Base-by-base conservation (phyloP, 2,888 invertebrate genomes). In the Apamea monoglypha region DNA sequence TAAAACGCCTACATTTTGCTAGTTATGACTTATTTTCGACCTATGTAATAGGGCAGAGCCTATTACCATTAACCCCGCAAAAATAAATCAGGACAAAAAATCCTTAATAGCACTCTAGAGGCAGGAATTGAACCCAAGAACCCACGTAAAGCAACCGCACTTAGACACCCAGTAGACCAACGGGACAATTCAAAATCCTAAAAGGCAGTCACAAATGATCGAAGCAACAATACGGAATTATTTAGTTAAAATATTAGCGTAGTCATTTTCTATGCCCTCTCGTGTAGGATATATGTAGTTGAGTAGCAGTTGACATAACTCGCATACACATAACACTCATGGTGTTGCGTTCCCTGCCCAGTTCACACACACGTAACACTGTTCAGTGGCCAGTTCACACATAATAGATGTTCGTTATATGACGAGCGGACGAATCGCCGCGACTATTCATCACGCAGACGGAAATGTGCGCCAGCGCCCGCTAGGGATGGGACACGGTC, bases 361-460 rank as follows among this genome's bases (percentile, higher is more conserved):
- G 72, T 53, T 72, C 40, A 53, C 59, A 63, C 64, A 71, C 53
- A 63, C 82, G 50, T 63, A 68, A 72, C 72, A 32, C 10, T 67
- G 71, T 68, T 68, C 76, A 63, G 74, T 73, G 80, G 67, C 76
- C 44, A 85, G 81, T 64, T 68, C 76, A 74, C 84, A 85, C 71
- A 87, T 84, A 88, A 88, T 87, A 85, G 70, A 88, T 84, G 87
- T 76, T 82, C 75, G 81, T 74, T 87, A 71, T 86, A 83, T 82
- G 82, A 89, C 81, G 88, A 81, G 80, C 82, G 77, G 81, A 81
- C 88, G 86, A 89, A 80, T 89, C 86, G 89, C 87, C 85, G 76
- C 82, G 79, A 85, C 90, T 86, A 91, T 91, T 88, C 85, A 91
- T 91, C 92, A 91, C 85, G 86, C 87, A 76, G 82, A 83, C 86